Conservation (phyloP, 2,888 invertebrate genomes). For the Cheilosia soror region DNA sequence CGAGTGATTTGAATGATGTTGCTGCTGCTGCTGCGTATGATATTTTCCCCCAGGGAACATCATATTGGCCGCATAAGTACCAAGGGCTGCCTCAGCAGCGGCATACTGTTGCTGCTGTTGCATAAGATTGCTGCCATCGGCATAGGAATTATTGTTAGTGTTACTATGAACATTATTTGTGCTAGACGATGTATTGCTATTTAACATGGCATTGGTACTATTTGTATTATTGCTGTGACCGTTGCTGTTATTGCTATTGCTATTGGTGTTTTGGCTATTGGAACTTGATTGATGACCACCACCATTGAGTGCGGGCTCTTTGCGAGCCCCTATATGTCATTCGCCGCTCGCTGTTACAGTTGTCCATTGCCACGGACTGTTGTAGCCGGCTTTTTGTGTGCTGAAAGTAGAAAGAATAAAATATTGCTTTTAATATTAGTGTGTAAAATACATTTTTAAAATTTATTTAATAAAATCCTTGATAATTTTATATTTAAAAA, state of each 20-base stretch:
- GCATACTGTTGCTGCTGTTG: conserved; percentile 74
- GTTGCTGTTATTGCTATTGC: conserved; percentile 72
- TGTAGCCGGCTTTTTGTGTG: conserved; percentile 83
- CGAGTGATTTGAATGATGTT: conserved; percentile 59
- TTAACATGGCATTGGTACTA: conserved; percentile 64
- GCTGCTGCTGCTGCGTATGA: conserved; percentile 63
- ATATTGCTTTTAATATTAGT: background rate
- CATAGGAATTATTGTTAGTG: conserved; percentile 62
- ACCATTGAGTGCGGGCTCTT: conserved; percentile 81
- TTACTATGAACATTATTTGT: conserved; percentile 64
- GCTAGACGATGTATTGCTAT: conserved; percentile 71
- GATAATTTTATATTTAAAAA: no score
- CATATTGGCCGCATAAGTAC: conserved; percentile 76
- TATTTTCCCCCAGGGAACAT: conserved; percentile 74
- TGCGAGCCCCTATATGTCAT: conserved; percentile 85
- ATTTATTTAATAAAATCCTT: no score
- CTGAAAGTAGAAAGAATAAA: conserved; percentile 76
- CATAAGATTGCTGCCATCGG: conserved; percentile 63
- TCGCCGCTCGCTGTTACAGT: conserved; percentile 86
- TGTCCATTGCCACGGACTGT: conserved; percentile 86
- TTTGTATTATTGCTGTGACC: conserved; percentile 66
- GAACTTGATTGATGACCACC: conserved; percentile 76
- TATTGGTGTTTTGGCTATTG: conserved; percentile 75
- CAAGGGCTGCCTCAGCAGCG: conserved; percentile 69
- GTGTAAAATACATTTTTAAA: background rate